phyloP scores from a whole-genome alignment of 2,113 vertebrate species.

The Sylvietta virens region DNA sequence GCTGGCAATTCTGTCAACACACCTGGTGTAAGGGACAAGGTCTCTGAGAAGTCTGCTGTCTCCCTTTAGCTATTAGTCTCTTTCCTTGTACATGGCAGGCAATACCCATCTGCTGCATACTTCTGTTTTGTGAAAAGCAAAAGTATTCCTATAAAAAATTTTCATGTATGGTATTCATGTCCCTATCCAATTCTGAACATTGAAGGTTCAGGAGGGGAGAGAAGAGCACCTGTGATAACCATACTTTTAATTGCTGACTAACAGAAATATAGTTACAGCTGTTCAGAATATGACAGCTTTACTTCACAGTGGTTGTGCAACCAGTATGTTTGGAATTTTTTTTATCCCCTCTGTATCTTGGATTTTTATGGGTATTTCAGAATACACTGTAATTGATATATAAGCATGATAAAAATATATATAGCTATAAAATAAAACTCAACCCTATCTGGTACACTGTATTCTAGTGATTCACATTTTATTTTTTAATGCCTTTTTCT shows the following conservation, averaged over 20 bases:
- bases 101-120: constrained; percentile 41
- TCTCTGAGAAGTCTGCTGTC: constrained; percentile 5
- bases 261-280: neutral
- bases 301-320: neutral
- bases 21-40: constrained; percentile 45
- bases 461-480: neutral
- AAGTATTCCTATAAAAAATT: neutral
- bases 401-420: neutral
- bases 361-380: neutral
- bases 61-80: constrained; percentile 27
- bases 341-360: neutral
- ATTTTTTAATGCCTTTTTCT: neutral
- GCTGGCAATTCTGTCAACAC: constrained; percentile 42
- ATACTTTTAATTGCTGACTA: neutral
- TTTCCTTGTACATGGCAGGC: neutral
- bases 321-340: neutral
- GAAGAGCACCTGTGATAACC: neutral
- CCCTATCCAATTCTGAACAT: neutral
- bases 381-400: neutral
- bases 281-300: neutral
- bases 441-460: neutral
- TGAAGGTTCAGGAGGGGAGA: neutral
- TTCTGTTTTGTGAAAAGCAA: constrained; percentile 8
- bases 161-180: neutral
- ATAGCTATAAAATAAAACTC: neutral